Evolutionary conservation across 2,113 vertebrate species (phyloP).

Genomic region (Sakesphorus luctuosus): DNA sequence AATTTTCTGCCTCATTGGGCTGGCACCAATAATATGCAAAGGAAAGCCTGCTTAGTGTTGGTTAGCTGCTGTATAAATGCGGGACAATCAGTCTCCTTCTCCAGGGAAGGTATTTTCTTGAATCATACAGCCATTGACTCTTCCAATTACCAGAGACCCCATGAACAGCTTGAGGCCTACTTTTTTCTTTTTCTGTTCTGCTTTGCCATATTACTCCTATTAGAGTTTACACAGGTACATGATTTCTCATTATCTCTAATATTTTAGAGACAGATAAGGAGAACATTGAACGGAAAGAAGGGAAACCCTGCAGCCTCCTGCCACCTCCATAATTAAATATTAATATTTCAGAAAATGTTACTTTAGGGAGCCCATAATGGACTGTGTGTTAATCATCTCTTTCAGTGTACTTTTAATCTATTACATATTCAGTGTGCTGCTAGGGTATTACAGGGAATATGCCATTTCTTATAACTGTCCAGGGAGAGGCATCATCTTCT

Average conservation of each 20-base stretch:
- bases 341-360: slow-evolving; percentile 69
- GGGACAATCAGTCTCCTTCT: slow-evolving; percentile 79
- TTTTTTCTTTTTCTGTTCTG: neutral
- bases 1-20: slow-evolving; percentile 94
- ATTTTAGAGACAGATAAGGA: slow-evolving; percentile 70
- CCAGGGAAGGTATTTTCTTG: slow-evolving; percentile 80
- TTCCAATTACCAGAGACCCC: slow-evolving; percentile 78
- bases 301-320: slow-evolving; percentile 31
- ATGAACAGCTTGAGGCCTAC: slow-evolving; percentile 51
- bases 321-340: slow-evolving; percentile 73
- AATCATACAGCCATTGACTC: slow-evolving; percentile 80
- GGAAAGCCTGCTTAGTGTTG: slow-evolving; percentile 79
- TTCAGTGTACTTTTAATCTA: slow-evolving; percentile 37
- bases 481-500: neutral
- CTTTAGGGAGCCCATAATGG: slow-evolving; percentile 44
- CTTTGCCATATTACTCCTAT: slow-evolving; percentile 53
- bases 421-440: slow-evolving; percentile 24
- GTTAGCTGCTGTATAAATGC: slow-evolving; percentile 79
- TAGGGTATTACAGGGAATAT: slow-evolving; percentile 35
- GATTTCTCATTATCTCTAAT: slow-evolving; percentile 75
- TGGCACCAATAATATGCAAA: slow-evolving; percentile 85
- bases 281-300: slow-evolving; percentile 55
- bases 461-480: slow-evolving; percentile 47
- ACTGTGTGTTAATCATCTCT: slow-evolving; percentile 55
- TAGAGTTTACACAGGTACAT: slow-evolving; percentile 75